These are phyloP conservation scores for Watsonalla cultraria DNA, from an alignment of 2,888 invertebrate species.

Conservation along the genomic window DNA sequence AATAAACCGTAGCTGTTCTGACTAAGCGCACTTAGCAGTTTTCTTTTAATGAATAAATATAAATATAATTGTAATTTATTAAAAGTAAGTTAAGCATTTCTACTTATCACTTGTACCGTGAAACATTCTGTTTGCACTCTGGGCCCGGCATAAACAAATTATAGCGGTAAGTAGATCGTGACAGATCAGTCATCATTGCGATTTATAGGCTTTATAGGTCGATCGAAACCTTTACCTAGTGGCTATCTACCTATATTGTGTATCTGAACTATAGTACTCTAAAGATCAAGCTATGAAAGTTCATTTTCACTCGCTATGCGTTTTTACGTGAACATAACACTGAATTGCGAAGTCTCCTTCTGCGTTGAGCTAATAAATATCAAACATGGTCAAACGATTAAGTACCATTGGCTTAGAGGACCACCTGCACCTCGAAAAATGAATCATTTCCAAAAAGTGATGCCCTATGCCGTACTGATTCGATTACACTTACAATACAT, in stretches of 20 bases:
- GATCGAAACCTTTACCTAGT: constrained; percentile 21
- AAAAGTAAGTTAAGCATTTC: constrained; percentile 29
- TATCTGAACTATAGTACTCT: neutral
- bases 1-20: neutral
- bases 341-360: too few species aligned
- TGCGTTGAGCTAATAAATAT: too few species aligned
- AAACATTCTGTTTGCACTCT: constrained; percentile 29
- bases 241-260: neutral
- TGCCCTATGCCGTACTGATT: too few species aligned
- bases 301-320: too few species aligned
- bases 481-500: too few species aligned
- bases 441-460: too few species aligned
- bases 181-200: constrained; percentile 50
- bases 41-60: neutral
- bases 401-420: too few species aligned
- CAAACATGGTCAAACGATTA: too few species aligned
- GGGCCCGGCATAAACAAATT: constrained; percentile 32
- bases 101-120: constrained; percentile 39
- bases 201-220: constrained; percentile 71
- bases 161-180: constrained; percentile 65
- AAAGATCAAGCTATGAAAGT: neutral
- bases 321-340: too few species aligned
- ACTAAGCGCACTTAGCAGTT: neutral
- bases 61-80: constrained; percentile 14
- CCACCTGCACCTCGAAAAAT: too few species aligned